Evolutionary conservation across 2,797 vertebrate species (phyloP), one percentile per base, ranked within the genome.

Genomic region (Parambassis ranga): DNA sequence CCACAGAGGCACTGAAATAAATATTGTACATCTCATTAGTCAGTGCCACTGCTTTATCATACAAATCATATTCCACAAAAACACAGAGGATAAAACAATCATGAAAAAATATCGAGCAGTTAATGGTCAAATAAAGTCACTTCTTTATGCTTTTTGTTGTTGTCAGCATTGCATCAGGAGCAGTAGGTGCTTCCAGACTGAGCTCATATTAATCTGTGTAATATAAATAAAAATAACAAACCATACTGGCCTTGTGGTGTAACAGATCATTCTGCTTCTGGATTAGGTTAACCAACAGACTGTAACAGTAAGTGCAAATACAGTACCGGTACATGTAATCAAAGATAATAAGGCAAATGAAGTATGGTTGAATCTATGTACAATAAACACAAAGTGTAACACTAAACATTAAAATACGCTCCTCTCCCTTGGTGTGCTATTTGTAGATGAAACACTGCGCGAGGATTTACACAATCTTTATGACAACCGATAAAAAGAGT

Each of bases 1-100:
- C n/a, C 43, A 79, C 69, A 78, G 37, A 86, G 77, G 87, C 82
- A 86, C 75, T 62, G 46, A 84, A 80, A 79, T 76, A 76, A 71
- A 74, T 71, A 75, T 39, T 13, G 18, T 28, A 77, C 59, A 81
- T 43, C 14, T 57, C n/a, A 3, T 51, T 47, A 35, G 3, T 76
- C 50, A 73, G 52, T 28, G 42, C 66, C 44, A 38, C 33, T 36
- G 26, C 19, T 66, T 55, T 8, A 48, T 18, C 44, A 59, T 49
- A 75, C 14, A 78, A 75, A 68, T 27, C 2, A 77, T 55, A 68
- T 47, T 61, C 28, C 63, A 56, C 33, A 15, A 38, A 71, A 51
- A 52, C 30, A 59, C 48, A 77, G 53, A 14, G 11, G 23, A 71
- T 53, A 30, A 63, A 58, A 57, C 50, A 58, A 57, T 49, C 53